Evolutionary conservation across 1,140 invertebrate genomes (phyloP), one percentile per base, ranked within the genome.

Genomic region (Drosophila persimilis): DNA sequence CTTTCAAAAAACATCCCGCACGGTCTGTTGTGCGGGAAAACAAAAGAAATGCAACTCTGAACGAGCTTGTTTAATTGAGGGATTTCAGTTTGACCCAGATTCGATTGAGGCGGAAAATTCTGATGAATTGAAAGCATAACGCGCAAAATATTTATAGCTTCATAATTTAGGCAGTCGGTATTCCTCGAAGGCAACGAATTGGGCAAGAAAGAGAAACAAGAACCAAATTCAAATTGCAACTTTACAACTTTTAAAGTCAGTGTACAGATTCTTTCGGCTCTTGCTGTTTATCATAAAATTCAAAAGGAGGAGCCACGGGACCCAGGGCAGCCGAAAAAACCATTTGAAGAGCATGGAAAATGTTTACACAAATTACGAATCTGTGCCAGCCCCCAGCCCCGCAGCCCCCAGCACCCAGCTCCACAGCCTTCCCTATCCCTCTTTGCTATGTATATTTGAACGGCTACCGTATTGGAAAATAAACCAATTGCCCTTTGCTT

Each of bases 291-390:
- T 86, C 81, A 85, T 74, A 80, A 86, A 74, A 70, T 55, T 48
- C 59, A 58, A 58, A 75, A 58, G 46, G 69, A 51, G 17, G 47
- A 43, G 17, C 46, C 43, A 58, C 11, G 44, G 39, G 46, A 5
- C 24, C 24, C 24, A 26, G 24, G 4, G 3, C 24, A 48, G 52
- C 69, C 43, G 53, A 63, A 69, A 80, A 86, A 86, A 85, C 80
- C 81, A 85, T 65, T 86, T 83, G 86, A 73, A 85, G 81, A 81
- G 80, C 73, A 73, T 80, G 59, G 81, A 83, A 85, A 85, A 85
- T 85, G 81, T 85, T 85, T 85, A 86, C 81, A 85, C 81, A 85
- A 85, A 85, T 86, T 85, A 86, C 81, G 83, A 75, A 77, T 77
- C 60, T 55, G 11, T 56, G 53, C 47, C 46, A 6, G 9, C 1